These are phyloP conservation scores for Ornithoptera alexandrae DNA, from an alignment of 2,888 invertebrate species.

Conservation along the genomic window DNA sequence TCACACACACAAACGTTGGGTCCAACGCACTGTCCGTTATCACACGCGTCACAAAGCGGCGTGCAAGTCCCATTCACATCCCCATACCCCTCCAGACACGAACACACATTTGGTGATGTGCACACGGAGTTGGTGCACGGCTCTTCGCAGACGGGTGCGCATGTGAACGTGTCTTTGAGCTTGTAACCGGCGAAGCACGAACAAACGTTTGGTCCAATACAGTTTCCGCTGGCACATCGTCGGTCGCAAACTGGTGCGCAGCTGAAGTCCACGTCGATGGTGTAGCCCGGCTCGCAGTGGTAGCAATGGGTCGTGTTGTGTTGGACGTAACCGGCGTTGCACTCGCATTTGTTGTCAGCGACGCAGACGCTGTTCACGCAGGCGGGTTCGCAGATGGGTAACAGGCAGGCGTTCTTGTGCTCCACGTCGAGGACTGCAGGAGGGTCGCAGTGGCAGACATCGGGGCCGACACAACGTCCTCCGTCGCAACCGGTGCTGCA, in stretches of 20 bases:
- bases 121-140: conserved; percentile 34
- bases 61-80: conserved; percentile 34
- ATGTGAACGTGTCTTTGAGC: conserved; percentile 36
- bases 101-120: conserved; percentile 32
- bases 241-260: conserved; percentile 38
- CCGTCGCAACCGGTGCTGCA: conserved; percentile 72
- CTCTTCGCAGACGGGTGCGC: conserved; percentile 36
- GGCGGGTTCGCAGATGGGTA: conserved; percentile 50
- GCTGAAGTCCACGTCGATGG: conserved; percentile 32
- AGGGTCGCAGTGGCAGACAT: conserved; percentile 56
- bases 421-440: conserved; percentile 52
- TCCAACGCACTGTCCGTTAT: conserved; percentile 65
- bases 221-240: conserved; percentile 39
- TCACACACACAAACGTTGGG: conserved; percentile 81
- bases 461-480: conserved; percentile 66
- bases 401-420: conserved; percentile 54
- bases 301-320: conserved; percentile 57
- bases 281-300: conserved; percentile 46
- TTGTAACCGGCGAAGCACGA: conserved; percentile 46
- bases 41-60: conserved; percentile 43
- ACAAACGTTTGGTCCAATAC: conserved; percentile 53
- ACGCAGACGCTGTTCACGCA: conserved; percentile 60
- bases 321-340: conserved; percentile 44
- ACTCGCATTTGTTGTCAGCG: conserved; percentile 56
- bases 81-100: conserved; percentile 34